Evolutionary conservation across 1,140 invertebrate genomes (phyloP), one percentile per base, ranked within the genome.

Genomic region (Harpegnathos saltator): DNA sequence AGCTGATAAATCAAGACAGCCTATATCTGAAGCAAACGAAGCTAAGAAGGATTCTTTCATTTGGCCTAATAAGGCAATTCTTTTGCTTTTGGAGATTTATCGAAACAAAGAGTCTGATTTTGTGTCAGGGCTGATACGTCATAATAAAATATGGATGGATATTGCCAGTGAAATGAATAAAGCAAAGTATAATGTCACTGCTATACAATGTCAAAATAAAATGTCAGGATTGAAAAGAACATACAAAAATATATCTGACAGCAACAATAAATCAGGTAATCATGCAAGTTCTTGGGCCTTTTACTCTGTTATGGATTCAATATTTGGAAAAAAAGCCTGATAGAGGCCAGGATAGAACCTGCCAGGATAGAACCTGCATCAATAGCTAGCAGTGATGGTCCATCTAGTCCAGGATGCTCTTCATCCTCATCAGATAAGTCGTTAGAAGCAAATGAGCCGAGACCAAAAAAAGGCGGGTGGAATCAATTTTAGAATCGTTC

Each of bases 261-360:
- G 66, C 48, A 69, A 69, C 17, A 69, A 69, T 0, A 69, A 54
- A 1, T 69, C 24, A 52, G 48, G 48, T 14, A 69, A 54, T 14
- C 17, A 52, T 69, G 12, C 48, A n/a, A 69, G 24, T 69, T 54
- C 48, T 52, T 69, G 66, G 66, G 17, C 66, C 17, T 69, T 69
- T 69, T 69, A 69, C 11, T 69, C 66, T n/a, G 24, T n/a, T 29
- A 69, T 69, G 24, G 17, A 69, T 0, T 69, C 66, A 19, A 69
- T 69, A 69, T 69, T 69, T 54, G 66, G 48, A 54, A 11, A 69
- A 69, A 69, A 69, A 1, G 48, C 66, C 26, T 69, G 48, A n/a
- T n/a, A n/a, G n/a, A n/a, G n/a, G n/a, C n/a, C n/a, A n/a, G n/a
- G n/a, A n/a, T n/a, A n/a, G n/a, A n/a, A n/a, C n/a, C n/a, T n/a